A percentile compares a stretch with the other conserved stretches of the same genome.
These are phyloP conservation scores for Drosophila rellima DNA, from an alignment of 2,888 invertebrate genomes.

Conservation along the genomic window DNA sequence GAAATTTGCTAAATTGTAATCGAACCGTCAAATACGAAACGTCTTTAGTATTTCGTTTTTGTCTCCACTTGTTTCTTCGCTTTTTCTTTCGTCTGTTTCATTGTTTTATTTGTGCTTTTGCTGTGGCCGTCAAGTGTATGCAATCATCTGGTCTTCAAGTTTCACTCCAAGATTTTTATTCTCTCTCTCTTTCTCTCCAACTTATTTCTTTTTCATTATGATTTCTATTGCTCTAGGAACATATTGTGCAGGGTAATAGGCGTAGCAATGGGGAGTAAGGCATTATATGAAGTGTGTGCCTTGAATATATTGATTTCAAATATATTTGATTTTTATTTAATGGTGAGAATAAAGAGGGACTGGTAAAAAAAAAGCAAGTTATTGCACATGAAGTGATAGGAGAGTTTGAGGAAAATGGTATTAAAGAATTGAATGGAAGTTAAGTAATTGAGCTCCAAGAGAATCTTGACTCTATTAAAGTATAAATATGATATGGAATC, in stretches of 20 bases:
- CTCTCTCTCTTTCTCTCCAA: too few species aligned
- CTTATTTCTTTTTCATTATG: conserved; percentile 70
- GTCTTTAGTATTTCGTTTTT: conserved; percentile 24
- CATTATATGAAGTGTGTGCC: conserved; percentile 60
- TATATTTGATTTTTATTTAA: conserved; percentile 71
- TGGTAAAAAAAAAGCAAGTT: background rate
- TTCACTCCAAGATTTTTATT: conserved; percentile 2
- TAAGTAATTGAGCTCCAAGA: background rate
- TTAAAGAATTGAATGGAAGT: background rate
- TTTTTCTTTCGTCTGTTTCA: conserved; percentile 5
- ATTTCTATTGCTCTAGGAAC: conserved; percentile 46
- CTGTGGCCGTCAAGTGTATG: conserved; percentile 49
- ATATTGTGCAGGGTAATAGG: conserved; percentile 23
- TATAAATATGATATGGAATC: background rate
- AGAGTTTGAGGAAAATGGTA: background rate
- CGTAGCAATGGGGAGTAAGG: conserved; percentile 2
- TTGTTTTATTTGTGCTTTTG: conserved; percentile 49
- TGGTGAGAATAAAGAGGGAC: conserved; percentile 31
- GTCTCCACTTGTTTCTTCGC: conserved; percentile 1
- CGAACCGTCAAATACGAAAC: conserved; percentile 53
- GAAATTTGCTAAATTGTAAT: conserved; percentile 71
- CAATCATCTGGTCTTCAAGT: conserved; percentile 39
- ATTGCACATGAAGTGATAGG: background rate
- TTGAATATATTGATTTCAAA: conserved; percentile 66
- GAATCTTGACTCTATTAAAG: background rate